A percentile compares a stretch with the other conserved stretches of the same genome.
Conservation (phyloP, 2,113 vertebrate species). For the Paratilapia polleni region DNA sequence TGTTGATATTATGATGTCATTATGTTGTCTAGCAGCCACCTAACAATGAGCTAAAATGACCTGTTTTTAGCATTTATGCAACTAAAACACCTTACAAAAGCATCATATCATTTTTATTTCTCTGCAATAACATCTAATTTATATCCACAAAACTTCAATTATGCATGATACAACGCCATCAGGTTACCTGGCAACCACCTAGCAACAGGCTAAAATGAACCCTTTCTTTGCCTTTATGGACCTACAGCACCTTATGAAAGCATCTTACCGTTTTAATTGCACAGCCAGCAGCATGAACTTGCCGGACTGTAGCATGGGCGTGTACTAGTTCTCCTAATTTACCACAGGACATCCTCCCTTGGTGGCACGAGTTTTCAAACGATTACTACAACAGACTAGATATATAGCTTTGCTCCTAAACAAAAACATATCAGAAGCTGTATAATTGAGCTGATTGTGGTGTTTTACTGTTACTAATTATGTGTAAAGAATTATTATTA, state of each 20-base stretch:
- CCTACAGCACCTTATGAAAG: not conserved
- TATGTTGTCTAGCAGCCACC: not conserved
- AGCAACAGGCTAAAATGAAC: not conserved
- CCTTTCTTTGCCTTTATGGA: not conserved
- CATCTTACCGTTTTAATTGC: not conserved
- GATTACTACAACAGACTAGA: not conserved
- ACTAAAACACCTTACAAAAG: too few relatives aligned
- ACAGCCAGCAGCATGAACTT: not conserved
- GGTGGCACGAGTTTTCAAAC: not conserved
- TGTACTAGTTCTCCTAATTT: not conserved
- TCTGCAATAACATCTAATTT: too few relatives aligned
- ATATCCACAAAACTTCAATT: too few relatives aligned
- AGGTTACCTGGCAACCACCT: too few relatives aligned
- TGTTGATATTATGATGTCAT: not conserved
- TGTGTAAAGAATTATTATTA: too few relatives aligned
- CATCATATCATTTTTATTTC: too few relatives aligned
- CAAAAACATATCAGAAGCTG: not conserved
- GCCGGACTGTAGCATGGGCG: not conserved
- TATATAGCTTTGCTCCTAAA: too few relatives aligned
- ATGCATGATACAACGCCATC: too few relatives aligned
- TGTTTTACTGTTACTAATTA: too few relatives aligned
- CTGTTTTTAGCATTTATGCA: not conserved
- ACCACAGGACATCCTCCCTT: not conserved
- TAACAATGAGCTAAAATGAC: not conserved
- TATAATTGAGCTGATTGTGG: not conserved